Evolutionary conservation across 2,113 vertebrate species (phyloP).

Genomic region (Balaenoptera acutorostrata): DNA sequence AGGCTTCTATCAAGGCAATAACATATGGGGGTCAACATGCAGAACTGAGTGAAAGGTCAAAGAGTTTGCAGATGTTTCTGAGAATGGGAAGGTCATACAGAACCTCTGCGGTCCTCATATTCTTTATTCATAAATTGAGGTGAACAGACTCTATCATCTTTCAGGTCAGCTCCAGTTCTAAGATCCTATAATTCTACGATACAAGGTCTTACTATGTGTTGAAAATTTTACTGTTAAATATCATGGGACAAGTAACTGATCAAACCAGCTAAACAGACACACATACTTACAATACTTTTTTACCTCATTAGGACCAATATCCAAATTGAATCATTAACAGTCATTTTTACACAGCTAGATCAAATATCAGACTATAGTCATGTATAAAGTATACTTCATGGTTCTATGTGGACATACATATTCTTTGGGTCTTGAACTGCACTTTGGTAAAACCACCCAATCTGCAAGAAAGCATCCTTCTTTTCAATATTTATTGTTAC

Average conservation of each 20-base stretch:
- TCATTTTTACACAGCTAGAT: neutral
- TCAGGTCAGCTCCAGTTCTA: neutral
- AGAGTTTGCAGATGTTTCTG: neutral
- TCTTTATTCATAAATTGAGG: neutral
- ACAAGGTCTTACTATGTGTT: neutral
- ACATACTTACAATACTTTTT: too few species aligned
- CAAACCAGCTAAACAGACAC: neutral
- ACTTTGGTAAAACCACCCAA: neutral
- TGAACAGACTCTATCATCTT: neutral
- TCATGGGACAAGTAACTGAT: neutral
- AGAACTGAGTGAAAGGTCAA: neutral
- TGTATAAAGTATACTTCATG: accelerated
- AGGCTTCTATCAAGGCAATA: neutral
- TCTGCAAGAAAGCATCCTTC: neutral
- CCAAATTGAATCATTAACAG: accelerated
- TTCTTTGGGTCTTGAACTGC: neutral
- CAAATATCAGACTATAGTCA: neutral
- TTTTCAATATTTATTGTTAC: neutral
- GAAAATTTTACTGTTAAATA: neutral
- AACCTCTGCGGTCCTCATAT: neutral
- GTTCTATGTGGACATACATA: accelerated
- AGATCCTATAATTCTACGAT: neutral
- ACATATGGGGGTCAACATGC: accelerated
- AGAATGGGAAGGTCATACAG: neutral
- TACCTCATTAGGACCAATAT: neutral